A percentile compares a stretch with the other conserved stretches of the same genome.
phyloP scores from a whole-genome alignment of 2,797 vertebrate species.

The Tragopan temminckii region DNA sequence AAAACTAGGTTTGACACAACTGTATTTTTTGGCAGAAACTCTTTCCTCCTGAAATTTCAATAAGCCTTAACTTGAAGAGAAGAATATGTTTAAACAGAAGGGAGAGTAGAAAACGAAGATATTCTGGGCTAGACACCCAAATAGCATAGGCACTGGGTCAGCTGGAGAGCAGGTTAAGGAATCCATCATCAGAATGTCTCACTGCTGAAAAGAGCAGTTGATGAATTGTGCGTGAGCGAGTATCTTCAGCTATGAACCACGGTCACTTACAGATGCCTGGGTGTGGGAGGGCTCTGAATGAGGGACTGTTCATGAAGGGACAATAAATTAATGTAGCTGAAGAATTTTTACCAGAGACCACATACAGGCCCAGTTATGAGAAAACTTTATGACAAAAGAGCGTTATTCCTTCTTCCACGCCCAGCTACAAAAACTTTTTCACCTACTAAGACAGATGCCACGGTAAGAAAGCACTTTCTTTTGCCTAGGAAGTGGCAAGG shows the following conservation, averaged over 20 bases:
- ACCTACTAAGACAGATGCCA: slow-evolving; percentile 34
- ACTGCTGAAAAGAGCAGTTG: neutral
- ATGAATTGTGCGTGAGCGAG: neutral
- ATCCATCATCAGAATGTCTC: neutral
- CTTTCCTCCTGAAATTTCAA: slow-evolving; percentile 45
- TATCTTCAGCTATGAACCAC: slow-evolving; percentile 20
- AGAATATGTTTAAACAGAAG: slow-evolving; percentile 34
- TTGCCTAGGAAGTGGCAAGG: neutral
- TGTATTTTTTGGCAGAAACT: slow-evolving; percentile 34
- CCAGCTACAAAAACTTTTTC: neutral
- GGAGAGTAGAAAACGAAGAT: slow-evolving; percentile 33
- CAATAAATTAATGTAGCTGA: slow-evolving; percentile 27
- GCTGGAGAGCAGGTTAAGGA: slow-evolving; percentile 5
- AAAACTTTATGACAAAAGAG: neutral
- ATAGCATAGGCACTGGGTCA: slow-evolving; percentile 21
- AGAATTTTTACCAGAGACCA: neutral
- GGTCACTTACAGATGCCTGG: neutral
- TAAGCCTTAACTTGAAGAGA: slow-evolving; percentile 27
- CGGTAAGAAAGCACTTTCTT: neutral
- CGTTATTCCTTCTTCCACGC: neutral
- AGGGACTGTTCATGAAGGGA: slow-evolving; percentile 6
- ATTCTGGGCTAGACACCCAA: neutral
- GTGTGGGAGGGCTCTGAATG: slow-evolving; percentile 12
- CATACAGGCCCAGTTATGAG: neutral
- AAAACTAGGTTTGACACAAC: slow-evolving; percentile 42